Evolutionary conservation across 2,888 invertebrate species (phyloP).

Genomic region (Dendrolimus houi): DNA sequence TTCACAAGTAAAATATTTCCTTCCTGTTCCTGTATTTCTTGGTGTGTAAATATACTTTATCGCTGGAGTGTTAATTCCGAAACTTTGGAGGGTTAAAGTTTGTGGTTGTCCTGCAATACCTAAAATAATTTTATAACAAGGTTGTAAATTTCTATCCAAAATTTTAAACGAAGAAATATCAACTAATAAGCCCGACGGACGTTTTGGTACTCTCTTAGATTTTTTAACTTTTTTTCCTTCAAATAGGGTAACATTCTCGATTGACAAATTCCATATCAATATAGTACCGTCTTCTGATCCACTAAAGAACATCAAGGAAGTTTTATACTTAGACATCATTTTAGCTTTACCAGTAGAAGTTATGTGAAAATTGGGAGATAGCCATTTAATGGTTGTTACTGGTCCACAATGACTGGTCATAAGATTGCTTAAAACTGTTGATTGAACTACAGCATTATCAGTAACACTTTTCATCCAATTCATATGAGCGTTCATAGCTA

Average conservation of each 20-base stretch:
- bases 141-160: slow-evolving; percentile 78
- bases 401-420: slow-evolving; percentile 78
- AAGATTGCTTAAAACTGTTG: slow-evolving; percentile 78
- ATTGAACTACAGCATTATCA: slow-evolving; percentile 73
- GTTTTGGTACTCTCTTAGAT: slow-evolving; percentile 58
- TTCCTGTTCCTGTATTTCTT: slow-evolving; percentile 38
- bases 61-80: slow-evolving; percentile 47
- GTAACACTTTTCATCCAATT: slow-evolving; percentile 81
- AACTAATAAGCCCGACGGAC: slow-evolving; percentile 76
- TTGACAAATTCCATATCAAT: slow-evolving; percentile 83
- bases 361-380: slow-evolving; percentile 77
- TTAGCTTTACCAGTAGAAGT: slow-evolving; percentile 76
- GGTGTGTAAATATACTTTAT: slow-evolving; percentile 47
- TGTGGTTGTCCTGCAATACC: slow-evolving; percentile 57
- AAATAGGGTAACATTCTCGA: slow-evolving; percentile 44
- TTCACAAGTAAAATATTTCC: slow-evolving; percentile 57
- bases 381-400: slow-evolving; percentile 82
- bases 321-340: slow-evolving; percentile 34
- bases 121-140: slow-evolving; percentile 75
- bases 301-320: slow-evolving; percentile 79
- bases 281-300: slow-evolving; percentile 81
- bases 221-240: slow-evolving; percentile 53
- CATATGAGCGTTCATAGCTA: slow-evolving; percentile 77
- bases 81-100: slow-evolving; percentile 55
- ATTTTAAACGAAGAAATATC: slow-evolving; percentile 78